A percentile compares a stretch with the other conserved stretches of the same genome.
Conservation (phyloP, 2,797 vertebrate genomes). For the Poecilia picta region DNA sequence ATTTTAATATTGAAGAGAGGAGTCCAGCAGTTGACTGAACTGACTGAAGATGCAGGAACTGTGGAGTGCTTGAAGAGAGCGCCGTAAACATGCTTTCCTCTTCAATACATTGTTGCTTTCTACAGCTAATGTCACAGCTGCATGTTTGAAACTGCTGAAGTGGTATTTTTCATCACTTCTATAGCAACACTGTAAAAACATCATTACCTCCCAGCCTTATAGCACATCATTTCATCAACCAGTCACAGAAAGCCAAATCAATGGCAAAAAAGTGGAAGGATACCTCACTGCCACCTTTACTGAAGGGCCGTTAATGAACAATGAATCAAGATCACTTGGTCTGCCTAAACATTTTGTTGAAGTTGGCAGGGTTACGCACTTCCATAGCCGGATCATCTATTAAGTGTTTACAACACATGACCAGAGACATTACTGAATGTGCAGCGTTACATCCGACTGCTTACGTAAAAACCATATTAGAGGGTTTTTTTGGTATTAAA, state of each 20-base stretch:
- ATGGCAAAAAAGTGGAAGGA: background rate
- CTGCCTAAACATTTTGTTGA: background rate
- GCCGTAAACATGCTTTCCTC: background rate
- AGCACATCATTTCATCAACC: no score
- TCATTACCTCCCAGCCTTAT: no score
- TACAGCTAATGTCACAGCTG: no score
- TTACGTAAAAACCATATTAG: background rate
- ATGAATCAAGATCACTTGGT: background rate
- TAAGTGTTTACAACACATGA: background rate
- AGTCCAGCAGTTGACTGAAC: no score
- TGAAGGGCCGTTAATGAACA: background rate
- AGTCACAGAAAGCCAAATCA: no score
- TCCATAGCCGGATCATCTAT: background rate
- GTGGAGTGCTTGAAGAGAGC: background rate
- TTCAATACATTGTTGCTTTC: no score
- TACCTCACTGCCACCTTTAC: background rate
- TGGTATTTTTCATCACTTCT: no score
- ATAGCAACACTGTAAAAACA: no score
- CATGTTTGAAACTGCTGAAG: no score
- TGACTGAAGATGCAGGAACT: background rate
- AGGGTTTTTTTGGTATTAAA: background rate
- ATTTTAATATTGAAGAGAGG: background rate
- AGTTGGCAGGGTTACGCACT: background rate
- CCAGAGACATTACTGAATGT: background rate
- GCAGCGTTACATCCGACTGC: background rate